Conservation (phyloP, 2,888 invertebrate genomes). For the Machimus atricapillus region DNA sequence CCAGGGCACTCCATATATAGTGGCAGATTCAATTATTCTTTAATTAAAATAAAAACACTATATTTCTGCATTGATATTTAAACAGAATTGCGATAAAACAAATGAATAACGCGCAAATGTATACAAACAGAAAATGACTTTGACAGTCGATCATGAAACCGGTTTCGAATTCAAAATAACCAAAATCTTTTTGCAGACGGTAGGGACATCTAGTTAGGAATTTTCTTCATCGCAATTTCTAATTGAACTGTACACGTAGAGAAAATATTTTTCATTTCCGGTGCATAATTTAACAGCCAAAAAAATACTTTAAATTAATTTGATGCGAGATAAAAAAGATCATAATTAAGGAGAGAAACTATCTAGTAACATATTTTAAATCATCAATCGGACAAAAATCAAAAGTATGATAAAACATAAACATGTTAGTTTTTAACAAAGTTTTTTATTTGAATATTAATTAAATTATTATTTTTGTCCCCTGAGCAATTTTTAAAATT, state of each 20-base stretch:
- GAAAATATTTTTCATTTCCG: not conserved
- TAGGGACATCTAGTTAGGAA: not conserved
- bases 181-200: not conserved
- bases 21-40: not conserved
- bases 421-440: not conserved
- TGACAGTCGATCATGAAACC: not conserved
- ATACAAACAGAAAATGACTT: not conserved
- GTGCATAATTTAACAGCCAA: too few species aligned
- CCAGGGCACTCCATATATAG: slow-evolving; percentile 68
- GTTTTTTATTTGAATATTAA: not conserved
- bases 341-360: too few species aligned
- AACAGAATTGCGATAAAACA: not conserved
- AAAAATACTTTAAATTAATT: too few species aligned
- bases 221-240: not conserved
- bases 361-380: too few species aligned
- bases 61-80: not conserved
- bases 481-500: not conserved
- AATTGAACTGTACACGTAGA: too few species aligned
- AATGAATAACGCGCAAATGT: not conserved
- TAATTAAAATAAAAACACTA: not conserved
- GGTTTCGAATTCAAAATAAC: not conserved
- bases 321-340: too few species aligned
- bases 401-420: not conserved
- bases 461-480: not conserved
- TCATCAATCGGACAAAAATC: not conserved